Base-by-base conservation (phyloP, 2,888 invertebrate species). In the Drosophila tripunctata region DNA sequence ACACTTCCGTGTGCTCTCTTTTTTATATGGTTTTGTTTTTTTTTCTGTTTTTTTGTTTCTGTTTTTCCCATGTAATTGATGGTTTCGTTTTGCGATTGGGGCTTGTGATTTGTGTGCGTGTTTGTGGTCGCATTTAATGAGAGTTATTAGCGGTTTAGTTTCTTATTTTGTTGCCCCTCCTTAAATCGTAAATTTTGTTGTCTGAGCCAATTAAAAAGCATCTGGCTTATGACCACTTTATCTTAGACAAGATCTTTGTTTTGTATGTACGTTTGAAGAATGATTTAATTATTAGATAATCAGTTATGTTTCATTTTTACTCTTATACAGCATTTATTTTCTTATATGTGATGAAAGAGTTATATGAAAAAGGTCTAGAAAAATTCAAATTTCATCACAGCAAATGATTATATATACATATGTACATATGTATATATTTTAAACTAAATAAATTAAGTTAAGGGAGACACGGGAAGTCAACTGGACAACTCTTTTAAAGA, bases 1-100 rank as follows among this genome's bases (percentile, higher is more conserved):
- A 67, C 76, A 78, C 76, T 79, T 82, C 84, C 82, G 82, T 70
- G 64, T 78, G 79, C 74, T 82, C 71, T 62, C 44, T 58, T 43
- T 43, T 24, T 17, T 17, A 14, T 24, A 15, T 15, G 7, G 4
- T 36, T 75, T 75, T 10, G 27, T 30, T 50, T 45, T 57, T 41
- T 47, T 71, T 33, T 66, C 48, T 44, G 35, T 64, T 47, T 45
- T 63, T 27, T 45, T 19, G n/a, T 30, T 51, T 35, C 36, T 56
- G 55, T 47, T 51, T 14, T 55, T 47, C 58, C n/a, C 12, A 48
- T 56, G 71, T 80, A 80, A 81, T 83, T 80, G 76, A 81, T 83
- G 80, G 83, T 69, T 80, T 62, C 57, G 68, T 50, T 75, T 67
- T 63, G 75, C 54, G 63, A 65, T 69, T 72, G 51, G 12, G 58